These are phyloP conservation scores for Apocheima hispidaria DNA, from an alignment of 2,888 invertebrate species.

Conservation along the genomic window DNA sequence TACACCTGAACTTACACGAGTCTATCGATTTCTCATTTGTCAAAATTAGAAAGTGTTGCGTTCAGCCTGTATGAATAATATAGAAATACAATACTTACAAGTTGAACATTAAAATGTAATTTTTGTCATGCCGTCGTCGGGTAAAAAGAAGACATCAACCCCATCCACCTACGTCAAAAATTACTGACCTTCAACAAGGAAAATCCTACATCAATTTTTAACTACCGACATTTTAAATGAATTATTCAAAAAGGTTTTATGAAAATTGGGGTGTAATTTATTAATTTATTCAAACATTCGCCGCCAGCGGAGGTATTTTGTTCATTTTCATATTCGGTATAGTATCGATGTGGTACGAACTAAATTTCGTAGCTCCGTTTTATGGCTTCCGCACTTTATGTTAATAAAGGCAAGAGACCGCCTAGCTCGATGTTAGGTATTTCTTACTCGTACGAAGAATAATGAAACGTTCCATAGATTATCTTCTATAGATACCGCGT, in stretches of 20 bases:
- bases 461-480: constrained; percentile 17
- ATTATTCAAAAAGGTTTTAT: constrained; percentile 39
- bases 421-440: constrained; percentile 22
- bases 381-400: constrained; percentile 78
- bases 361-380: constrained; percentile 67
- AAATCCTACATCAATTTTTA: constrained; percentile 24
- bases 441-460: constrained; percentile 15
- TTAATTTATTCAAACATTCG: constrained; percentile 53
- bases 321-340: constrained; percentile 61
- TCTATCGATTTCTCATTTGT: too few species aligned
- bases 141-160: not conserved
- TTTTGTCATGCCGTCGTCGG: too few species aligned
- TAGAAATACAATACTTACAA: too few species aligned
- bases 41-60: too few species aligned
- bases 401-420: constrained; percentile 61
- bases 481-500: too few species aligned
- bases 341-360: constrained; percentile 61
- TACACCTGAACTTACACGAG: too few species aligned
- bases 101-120: too few species aligned
- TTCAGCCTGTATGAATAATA: too few species aligned
- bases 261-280: constrained; percentile 41
- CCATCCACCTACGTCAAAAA: constrained; percentile 14
- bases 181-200: constrained; percentile 12
- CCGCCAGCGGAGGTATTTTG: constrained; percentile 45
- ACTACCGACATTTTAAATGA: constrained; percentile 36